phyloP scores from a whole-genome alignment of 2,797 vertebrate genomes.

The Scyliorhinus canicula region DNA sequence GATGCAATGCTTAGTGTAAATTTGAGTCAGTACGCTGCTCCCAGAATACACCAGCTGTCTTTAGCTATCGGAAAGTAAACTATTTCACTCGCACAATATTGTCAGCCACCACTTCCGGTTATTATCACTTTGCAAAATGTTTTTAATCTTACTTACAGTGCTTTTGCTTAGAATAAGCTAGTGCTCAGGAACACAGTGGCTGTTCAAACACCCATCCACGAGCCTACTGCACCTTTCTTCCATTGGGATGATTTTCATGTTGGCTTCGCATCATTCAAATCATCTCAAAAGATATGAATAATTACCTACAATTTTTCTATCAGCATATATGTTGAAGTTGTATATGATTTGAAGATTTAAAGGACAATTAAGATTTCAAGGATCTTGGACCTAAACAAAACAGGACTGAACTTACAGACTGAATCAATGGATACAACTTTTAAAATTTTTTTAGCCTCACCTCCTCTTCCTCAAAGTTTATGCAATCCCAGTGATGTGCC shows the following conservation, averaged over 20 bases:
- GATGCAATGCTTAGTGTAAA: background rate
- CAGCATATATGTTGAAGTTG: background rate
- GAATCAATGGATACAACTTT: background rate
- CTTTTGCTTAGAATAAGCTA: background rate
- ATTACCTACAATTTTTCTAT: background rate
- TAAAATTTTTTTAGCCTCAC: constrained; percentile 44
- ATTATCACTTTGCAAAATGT: background rate
- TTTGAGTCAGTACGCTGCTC: background rate
- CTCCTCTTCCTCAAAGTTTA: constrained; percentile 72
- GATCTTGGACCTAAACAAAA: background rate
- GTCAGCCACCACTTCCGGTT: background rate
- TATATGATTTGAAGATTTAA: background rate
- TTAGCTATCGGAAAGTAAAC: background rate
- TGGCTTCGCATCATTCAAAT: background rate
- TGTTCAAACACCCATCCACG: background rate
- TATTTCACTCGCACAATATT: background rate
- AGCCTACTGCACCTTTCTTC: background rate
- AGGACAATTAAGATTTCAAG: constrained; percentile 6
- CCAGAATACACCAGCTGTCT: background rate
- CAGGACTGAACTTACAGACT: background rate
- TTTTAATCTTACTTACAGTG: background rate
- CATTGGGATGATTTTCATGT: background rate
- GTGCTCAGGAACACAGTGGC: background rate
- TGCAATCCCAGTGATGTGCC: constrained; percentile 71
- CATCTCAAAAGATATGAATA: background rate